Conservation (phyloP, 2,113 vertebrate species). For the Lepisosteus osseus region DNA sequence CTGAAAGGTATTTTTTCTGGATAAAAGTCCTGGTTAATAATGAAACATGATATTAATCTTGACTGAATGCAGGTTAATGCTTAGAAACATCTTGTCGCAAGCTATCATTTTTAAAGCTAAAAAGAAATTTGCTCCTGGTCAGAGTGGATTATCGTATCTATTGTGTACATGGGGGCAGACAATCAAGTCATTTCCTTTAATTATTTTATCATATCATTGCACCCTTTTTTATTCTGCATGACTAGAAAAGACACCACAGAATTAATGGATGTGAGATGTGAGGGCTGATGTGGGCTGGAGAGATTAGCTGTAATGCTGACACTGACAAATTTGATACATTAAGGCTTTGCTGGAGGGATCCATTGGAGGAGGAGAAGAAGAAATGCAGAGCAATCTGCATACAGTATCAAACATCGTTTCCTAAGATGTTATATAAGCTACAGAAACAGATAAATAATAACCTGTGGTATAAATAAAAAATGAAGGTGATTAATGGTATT, state of each 20-base stretch:
- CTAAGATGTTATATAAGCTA: no score
- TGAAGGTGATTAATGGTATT: no score
- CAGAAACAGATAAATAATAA: no score
- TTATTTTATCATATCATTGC: neutral
- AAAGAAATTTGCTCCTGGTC: neutral
- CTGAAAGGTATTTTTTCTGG: neutral
- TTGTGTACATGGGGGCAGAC: slow-evolving; percentile 2
- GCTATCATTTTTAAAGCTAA: neutral
- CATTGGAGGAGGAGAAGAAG: slow-evolving; percentile 42
- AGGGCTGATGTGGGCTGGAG: slow-evolving; percentile 57
- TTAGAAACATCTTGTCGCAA: neutral
- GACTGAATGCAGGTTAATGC: neutral
- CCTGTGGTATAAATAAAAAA: no score
- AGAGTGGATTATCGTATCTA: slow-evolving; percentile 7
- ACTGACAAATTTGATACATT: slow-evolving; percentile 80
- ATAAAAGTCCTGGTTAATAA: neutral
- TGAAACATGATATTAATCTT: neutral
- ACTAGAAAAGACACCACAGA: slow-evolving; percentile 28
- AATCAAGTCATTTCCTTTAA: neutral
- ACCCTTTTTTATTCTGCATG: neutral
- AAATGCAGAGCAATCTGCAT: slow-evolving; percentile 26
- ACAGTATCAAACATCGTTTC: neutral
- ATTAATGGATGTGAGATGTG: slow-evolving; percentile 52
- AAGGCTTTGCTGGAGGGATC: slow-evolving; percentile 65
- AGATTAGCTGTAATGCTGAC: slow-evolving; percentile 74